Conservation (phyloP, 2,797 vertebrate genomes). For the Crocidura indochinensis region DNA sequence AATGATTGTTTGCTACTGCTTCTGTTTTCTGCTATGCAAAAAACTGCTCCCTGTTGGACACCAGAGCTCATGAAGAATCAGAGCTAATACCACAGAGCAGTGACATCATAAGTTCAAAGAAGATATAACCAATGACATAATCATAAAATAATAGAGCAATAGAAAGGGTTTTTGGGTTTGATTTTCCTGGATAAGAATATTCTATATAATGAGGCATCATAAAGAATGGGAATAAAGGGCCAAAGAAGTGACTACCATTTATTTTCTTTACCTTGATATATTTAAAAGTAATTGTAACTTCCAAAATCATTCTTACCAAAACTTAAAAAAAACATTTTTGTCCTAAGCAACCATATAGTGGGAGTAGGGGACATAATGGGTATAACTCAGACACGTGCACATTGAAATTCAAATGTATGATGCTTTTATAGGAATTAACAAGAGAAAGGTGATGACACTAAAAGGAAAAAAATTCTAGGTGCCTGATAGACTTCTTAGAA, state of each 20-base stretch:
- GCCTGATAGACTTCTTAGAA: neutral
- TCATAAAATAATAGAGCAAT: neutral
- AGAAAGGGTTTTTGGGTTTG: neutral
- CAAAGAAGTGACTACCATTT: neutral
- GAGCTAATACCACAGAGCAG: neutral
- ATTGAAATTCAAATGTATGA: too few relatives aligned
- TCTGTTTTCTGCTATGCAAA: neutral
- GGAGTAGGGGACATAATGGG: neutral
- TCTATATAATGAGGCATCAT: neutral
- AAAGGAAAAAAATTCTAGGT: neutral
- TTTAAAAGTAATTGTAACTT: slow-evolving; percentile 26
- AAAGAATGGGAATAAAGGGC: neutral
- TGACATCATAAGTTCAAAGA: neutral
- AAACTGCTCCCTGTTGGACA: neutral
- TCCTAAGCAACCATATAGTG: neutral
- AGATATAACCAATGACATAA: neutral
- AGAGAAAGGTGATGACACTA: neutral
- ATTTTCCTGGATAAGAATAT: neutral
- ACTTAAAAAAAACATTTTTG: neutral
- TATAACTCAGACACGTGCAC: neutral
- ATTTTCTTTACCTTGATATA: neutral
- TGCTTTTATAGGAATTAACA: neutral
- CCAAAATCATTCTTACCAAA: slow-evolving; percentile 20
- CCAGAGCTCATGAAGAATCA: neutral
- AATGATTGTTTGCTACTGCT: too few relatives aligned